Conservation (phyloP, 2,113 vertebrate species). For the Pycnonotus jocosus region DNA sequence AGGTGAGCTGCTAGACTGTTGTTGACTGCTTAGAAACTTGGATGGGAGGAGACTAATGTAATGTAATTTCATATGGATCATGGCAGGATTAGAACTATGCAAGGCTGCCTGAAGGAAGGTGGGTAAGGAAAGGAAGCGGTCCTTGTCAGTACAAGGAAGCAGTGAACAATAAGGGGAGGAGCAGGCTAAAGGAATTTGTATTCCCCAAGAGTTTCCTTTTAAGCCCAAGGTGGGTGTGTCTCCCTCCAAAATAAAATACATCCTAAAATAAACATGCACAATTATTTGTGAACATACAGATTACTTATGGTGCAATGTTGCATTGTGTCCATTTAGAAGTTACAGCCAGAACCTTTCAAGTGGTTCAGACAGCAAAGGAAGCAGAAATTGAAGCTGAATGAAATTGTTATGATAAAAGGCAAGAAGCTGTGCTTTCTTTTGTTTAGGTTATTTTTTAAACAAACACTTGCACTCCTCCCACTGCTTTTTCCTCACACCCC, state of each 20-base stretch:
- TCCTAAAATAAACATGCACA: constrained; percentile 54
- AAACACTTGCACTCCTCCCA: not conserved
- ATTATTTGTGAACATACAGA: constrained; percentile 23
- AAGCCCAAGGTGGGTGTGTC: constrained; percentile 51
- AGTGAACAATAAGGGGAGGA: constrained; percentile 67
- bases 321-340: not conserved
- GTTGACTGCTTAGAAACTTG: not conserved
- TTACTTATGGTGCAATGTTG: not conserved
- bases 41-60: not conserved
- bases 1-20: not conserved
- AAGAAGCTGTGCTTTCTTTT: not conserved
- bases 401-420: not conserved
- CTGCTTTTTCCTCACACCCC: not conserved
- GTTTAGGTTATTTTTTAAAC: not conserved
- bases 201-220: constrained; percentile 60
- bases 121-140: constrained; percentile 44
- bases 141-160: constrained; percentile 64
- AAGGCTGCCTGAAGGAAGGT: constrained; percentile 40
- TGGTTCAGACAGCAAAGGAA: not conserved
- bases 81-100: not conserved
- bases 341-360: not conserved
- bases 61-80: not conserved
- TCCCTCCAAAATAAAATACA: constrained; percentile 13
- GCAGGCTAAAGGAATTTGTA: constrained; percentile 49
- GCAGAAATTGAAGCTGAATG: not conserved